A percentile compares a stretch with the other conserved stretches of the same genome.
Conservation (phyloP, 2,888 invertebrate species). For the Ashinkailepas kermadecensis region DNA sequence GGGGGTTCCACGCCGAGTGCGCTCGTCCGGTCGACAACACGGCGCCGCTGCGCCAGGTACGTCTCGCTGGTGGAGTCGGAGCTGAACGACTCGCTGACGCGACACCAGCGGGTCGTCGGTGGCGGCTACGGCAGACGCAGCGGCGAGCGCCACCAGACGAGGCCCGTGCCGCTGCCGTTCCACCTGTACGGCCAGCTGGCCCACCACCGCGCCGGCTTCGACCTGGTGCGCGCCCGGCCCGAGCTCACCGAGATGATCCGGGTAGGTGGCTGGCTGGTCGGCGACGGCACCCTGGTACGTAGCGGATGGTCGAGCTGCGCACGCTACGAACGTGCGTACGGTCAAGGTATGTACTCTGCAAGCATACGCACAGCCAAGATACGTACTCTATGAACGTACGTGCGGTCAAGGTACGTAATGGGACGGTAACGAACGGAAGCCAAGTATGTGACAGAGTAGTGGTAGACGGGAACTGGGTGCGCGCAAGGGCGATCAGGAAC, state of each 20-base stretch:
- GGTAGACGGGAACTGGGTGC: no score
- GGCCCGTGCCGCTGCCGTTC: conserved; percentile 52
- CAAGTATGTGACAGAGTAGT: no score
- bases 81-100: conserved; percentile 76
- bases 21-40: no score
- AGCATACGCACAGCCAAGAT: no score
- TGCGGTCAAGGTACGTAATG: no score
- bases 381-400: no score
- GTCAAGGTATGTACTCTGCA: no score
- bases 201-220: conserved; percentile 53
- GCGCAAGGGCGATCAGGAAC: no score
- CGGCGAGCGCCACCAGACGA: conserved; percentile 42
- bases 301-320: no score
- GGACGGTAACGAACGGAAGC: no score
- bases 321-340: no score
- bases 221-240: conserved; percentile 35
- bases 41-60: conserved; percentile 51
- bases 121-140: conserved; percentile 56
- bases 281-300: background rate
- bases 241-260: conserved; percentile 39
- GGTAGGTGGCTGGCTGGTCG: conserved; percentile 15
- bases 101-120: conserved; percentile 64
- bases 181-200: conserved; percentile 80
- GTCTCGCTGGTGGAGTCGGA: conserved; percentile 81
- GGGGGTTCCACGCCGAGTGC: no score